phyloP scores from a whole-genome alignment of 2,113 vertebrate species.

The Ranitomeya variabilis region DNA sequence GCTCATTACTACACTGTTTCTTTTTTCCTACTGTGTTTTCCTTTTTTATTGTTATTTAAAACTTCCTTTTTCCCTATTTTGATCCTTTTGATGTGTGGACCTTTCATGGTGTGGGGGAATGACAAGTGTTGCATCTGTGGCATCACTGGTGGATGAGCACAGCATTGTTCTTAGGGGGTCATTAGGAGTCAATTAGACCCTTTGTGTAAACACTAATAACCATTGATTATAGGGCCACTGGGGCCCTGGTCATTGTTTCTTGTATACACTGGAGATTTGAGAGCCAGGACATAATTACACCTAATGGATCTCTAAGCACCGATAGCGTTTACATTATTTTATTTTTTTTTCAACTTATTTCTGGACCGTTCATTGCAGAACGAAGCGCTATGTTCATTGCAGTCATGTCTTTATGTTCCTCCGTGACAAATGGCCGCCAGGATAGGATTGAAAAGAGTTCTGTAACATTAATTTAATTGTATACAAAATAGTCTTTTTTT shows the following conservation, averaged over 20 bases:
- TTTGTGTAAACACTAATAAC: slow-evolving; percentile 27
- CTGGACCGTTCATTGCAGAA: neutral
- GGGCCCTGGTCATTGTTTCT: neutral
- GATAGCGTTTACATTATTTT: neutral
- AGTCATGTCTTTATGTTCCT: slow-evolving; percentile 21
- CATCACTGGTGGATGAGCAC: neutral
- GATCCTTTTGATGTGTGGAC: neutral
- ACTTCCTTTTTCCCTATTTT: slow-evolving; percentile 4
- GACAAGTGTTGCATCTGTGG: neutral
- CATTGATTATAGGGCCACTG: neutral
- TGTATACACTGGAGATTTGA: neutral
- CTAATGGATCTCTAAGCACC: neutral
- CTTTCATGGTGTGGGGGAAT: no score
- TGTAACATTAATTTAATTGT: slow-evolving; percentile 46
- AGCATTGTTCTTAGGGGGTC: slow-evolving; percentile 15
- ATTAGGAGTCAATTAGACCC: slow-evolving; percentile 42
- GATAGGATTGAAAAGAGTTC: slow-evolving; percentile 19
- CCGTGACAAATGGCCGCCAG: neutral
- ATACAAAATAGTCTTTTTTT: slow-evolving; percentile 23
- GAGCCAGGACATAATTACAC: neutral
- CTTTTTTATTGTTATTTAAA: slow-evolving; percentile 14
- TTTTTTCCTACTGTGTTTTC: neutral
- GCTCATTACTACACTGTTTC: neutral
- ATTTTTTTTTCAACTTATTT: neutral
- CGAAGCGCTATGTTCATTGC: neutral